Percentiles rank a stretch among this genome's conserved stretches.
Conservation (phyloP, 2,888 invertebrate genomes). For the Myopa testacea region DNA sequence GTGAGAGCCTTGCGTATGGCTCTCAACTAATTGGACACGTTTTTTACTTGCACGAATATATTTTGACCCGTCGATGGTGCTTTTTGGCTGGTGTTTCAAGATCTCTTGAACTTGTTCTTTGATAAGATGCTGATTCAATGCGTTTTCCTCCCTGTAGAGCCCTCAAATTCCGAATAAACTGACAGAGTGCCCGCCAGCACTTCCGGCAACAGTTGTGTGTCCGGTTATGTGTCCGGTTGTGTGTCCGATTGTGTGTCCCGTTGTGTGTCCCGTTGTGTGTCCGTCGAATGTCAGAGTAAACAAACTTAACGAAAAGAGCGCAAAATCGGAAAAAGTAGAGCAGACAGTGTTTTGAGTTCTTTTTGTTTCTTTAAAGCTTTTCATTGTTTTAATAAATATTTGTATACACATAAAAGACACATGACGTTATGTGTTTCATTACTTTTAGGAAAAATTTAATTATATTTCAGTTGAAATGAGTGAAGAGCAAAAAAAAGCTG, state of each 20-base stretch:
- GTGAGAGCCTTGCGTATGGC: not conserved
- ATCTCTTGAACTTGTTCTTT: not conserved
- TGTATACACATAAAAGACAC: no score
- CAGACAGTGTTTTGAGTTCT: not conserved
- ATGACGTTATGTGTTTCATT: no score
- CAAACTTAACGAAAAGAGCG: slow-evolving; percentile 17
- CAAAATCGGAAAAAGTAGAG: not conserved
- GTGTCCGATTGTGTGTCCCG: not conserved
- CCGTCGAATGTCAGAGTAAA: not conserved
- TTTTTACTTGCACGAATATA: no score
- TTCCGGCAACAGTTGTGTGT: slow-evolving; percentile 11
- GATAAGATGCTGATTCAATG: not conserved
- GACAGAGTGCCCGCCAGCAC: not conserved
- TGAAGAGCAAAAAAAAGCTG: no score
- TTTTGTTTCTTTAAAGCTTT: not conserved
- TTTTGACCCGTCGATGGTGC: no score
- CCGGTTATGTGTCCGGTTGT: not conserved
- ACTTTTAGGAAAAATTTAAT: no score
- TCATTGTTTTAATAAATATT: no score
- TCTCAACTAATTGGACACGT: not conserved
- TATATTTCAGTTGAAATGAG: no score
- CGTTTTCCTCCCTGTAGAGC: not conserved
- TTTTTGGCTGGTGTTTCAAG: no score
- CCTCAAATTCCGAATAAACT: not conserved
- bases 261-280: not conserved